Conservation (phyloP, 1,140 invertebrate species). For the Octopus sinensis region DNA sequence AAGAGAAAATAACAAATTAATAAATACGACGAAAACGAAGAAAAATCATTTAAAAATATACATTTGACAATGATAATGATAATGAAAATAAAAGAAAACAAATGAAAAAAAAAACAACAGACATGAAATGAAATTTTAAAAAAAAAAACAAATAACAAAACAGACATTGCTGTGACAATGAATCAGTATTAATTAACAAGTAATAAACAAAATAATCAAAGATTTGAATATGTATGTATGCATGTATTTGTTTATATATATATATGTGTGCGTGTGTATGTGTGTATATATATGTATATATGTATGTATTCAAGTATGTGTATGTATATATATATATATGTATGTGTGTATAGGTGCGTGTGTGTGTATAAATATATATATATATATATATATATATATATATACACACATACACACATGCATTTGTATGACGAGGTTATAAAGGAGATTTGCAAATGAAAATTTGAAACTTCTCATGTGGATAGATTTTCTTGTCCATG, state of each 20-base stretch:
- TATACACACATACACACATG: neutral
- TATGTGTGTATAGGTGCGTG: neutral
- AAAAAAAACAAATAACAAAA: too few relatives aligned
- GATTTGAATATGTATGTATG: neutral
- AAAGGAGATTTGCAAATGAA: neutral
- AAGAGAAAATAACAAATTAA: too few relatives aligned
- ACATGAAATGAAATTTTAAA: too few relatives aligned
- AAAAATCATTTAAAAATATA: too few relatives aligned
- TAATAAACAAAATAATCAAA: neutral
- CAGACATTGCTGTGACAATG: too few relatives aligned
- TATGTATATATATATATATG: conserved; percentile 14
- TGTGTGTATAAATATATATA: conserved; percentile 9
- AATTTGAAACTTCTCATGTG: neutral
- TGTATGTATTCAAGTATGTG: conserved; percentile 10
- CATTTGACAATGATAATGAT: too few relatives aligned
- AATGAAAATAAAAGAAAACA: too few relatives aligned
- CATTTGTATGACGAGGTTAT: neutral
- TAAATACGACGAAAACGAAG: too few relatives aligned
- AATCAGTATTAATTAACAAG: too few relatives aligned
- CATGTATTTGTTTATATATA: too few relatives aligned
- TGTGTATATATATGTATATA: neutral
- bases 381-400: conserved; percentile 11
- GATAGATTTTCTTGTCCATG: too few relatives aligned
- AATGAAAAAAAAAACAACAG: too few relatives aligned
- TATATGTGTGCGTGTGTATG: neutral